Percentiles rank a stretch among this genome's conserved stretches.
These are phyloP conservation scores for Upupa epops DNA, from an alignment of 2,113 vertebrate species.

Conservation along the genomic window DNA sequence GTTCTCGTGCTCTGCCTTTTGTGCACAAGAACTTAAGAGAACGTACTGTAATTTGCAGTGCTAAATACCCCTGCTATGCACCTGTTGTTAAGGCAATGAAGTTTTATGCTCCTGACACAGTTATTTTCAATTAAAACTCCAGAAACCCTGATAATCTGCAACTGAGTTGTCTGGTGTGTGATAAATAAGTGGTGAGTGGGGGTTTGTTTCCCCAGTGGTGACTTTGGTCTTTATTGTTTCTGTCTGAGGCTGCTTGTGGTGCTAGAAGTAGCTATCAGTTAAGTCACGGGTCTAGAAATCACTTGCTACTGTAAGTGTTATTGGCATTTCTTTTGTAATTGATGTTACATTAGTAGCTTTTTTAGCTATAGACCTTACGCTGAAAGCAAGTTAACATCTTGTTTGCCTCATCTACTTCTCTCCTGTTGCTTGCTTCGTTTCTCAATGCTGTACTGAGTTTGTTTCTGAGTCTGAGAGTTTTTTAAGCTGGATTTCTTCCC, in stretches of 20 bases:
- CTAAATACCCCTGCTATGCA: neutral
- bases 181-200: neutral
- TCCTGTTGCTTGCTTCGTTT: neutral
- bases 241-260: neutral
- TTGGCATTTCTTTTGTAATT: neutral
- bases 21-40: neutral
- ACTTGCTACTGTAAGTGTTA: neutral
- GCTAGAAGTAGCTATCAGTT: neutral
- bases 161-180: neutral
- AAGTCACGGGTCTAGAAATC: neutral
- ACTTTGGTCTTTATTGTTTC: neutral
- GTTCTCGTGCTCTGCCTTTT: neutral
- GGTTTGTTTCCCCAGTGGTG: neutral
- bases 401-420: neutral
- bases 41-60: neutral
- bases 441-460: neutral
- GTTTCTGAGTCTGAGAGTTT: neutral
- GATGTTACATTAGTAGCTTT: rapidly evolving
- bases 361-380: neutral
- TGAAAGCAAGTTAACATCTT: neutral
- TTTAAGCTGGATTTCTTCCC: neutral
- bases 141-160: neutral
- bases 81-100: neutral
- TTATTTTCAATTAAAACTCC: neutral
- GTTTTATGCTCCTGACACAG: neutral